These are phyloP conservation scores for Menidia menidia DNA, from an alignment of 2,797 vertebrate species.

Conservation along the genomic window DNA sequence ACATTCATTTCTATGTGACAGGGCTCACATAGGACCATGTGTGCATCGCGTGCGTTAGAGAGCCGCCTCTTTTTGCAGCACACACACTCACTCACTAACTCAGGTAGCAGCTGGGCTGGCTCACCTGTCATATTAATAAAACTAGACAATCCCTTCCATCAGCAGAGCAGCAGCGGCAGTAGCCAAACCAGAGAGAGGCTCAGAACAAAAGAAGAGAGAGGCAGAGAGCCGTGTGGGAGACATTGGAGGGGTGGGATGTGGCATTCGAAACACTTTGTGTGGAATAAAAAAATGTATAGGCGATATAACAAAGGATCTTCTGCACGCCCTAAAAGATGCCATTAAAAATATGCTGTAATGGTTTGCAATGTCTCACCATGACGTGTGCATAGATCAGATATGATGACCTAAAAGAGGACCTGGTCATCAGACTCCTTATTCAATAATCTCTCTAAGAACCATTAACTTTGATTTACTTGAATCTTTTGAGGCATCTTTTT, in stretches of 20 bases:
- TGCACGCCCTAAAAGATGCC: not conserved
- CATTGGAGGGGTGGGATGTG: constrained; percentile 33
- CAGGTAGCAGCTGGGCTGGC: constrained; percentile 84
- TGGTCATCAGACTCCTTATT: not conserved
- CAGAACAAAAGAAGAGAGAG: constrained; percentile 68
- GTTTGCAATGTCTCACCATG: not conserved
- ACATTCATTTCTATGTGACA: constrained; percentile 59
- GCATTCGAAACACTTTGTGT: constrained; percentile 38
- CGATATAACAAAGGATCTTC: constrained; percentile 1
- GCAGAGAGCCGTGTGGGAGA: constrained; percentile 27
- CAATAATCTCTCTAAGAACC: too few species aligned
- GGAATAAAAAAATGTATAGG: not conserved
- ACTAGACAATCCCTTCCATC: constrained; percentile 82
- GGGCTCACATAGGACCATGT: constrained; percentile 62
- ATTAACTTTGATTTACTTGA: too few species aligned
- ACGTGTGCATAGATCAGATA: not conserved
- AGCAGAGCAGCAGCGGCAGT: constrained; percentile 63
- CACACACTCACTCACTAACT: constrained; percentile 15
- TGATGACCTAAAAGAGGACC: not conserved
- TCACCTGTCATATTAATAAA: constrained; percentile 85
- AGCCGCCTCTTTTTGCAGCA: constrained; percentile 74
- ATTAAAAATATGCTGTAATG: not conserved
- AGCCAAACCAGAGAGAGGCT: constrained; percentile 61
- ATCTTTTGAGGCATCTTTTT: not conserved
- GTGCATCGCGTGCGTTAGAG: constrained; percentile 72